Evolutionary conservation across 2,113 vertebrate species (phyloP).

Genomic region (Bos javanicus): DNA sequence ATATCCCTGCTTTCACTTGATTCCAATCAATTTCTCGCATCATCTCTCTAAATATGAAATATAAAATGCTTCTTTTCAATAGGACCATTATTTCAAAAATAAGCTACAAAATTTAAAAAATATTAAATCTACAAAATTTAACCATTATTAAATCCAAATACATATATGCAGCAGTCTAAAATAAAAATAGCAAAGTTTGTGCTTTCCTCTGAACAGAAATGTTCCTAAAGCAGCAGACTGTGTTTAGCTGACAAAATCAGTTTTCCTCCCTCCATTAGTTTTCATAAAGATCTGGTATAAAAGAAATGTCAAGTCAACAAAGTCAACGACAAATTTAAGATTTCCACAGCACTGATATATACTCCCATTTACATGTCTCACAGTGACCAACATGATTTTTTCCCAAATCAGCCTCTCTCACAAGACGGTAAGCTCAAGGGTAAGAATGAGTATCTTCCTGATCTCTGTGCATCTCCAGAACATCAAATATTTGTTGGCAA

Average conservation of each 20-base stretch:
- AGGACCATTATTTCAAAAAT: background rate
- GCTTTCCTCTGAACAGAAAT: background rate
- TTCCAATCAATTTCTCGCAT: background rate
- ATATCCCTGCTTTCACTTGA: background rate
- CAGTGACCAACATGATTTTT: background rate
- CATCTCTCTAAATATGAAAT: background rate
- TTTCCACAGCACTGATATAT: background rate
- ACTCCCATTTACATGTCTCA: background rate
- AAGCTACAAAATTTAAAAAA: background rate
- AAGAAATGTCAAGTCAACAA: background rate
- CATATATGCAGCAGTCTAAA: background rate
- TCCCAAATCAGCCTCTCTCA: background rate
- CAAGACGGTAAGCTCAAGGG: background rate
- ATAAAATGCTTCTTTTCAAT: background rate
- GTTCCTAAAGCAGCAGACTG: background rate
- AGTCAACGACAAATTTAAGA: background rate
- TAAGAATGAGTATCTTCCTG: background rate
- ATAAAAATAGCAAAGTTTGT: conserved; percentile 14
- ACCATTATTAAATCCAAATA: background rate
- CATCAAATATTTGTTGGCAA: background rate
- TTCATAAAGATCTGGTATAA: background rate
- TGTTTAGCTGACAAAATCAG: background rate
- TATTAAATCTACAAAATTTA: background rate
- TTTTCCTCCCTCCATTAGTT: background rate
- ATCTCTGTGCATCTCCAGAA: background rate